Conservation (phyloP, 2,113 vertebrate genomes). For the Anhinga anhinga region DNA sequence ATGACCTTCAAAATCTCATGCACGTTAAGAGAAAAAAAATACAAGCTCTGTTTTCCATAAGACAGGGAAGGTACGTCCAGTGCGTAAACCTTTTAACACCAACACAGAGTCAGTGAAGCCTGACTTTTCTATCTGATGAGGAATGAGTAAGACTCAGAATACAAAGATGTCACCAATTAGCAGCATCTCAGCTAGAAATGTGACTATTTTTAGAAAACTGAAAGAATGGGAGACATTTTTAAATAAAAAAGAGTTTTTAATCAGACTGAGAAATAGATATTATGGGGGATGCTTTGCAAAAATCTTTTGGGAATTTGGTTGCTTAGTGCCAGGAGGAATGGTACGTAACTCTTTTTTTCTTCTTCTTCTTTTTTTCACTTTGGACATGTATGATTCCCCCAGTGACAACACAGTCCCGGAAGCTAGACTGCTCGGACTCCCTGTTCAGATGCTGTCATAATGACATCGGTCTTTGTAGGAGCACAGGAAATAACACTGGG, state of each 20-base stretch:
- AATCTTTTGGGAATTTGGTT: not conserved
- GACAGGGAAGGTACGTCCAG: not conserved
- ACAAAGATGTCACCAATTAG: conserved; percentile 55
- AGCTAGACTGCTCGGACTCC: not conserved
- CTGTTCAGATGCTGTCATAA: not conserved
- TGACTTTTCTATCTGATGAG: conserved; percentile 16
- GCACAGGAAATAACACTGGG: not conserved
- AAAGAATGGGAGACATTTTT: not conserved
- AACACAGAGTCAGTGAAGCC: not conserved
- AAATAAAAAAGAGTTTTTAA: not conserved
- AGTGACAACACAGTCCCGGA: not conserved
- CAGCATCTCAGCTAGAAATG: not conserved
- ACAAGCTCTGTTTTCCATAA: not conserved
- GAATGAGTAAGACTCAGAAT: conserved; percentile 21
- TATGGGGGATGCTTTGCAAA: not conserved
- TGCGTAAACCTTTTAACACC: not conserved
- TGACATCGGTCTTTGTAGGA: not conserved
- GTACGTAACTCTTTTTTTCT: not conserved
- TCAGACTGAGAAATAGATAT: not conserved
- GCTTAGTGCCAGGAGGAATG: not conserved
- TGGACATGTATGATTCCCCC: not conserved
- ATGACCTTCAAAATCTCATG: conserved; percentile 8
- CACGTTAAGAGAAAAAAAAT: not conserved
- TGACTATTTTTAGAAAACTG: conserved; percentile 35
- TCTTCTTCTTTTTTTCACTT: not conserved